A percentile compares a stretch with the other conserved stretches of the same genome.
phyloP scores from a whole-genome alignment of 1,140 invertebrate genomes.

The Zaprionus nigranus region DNA sequence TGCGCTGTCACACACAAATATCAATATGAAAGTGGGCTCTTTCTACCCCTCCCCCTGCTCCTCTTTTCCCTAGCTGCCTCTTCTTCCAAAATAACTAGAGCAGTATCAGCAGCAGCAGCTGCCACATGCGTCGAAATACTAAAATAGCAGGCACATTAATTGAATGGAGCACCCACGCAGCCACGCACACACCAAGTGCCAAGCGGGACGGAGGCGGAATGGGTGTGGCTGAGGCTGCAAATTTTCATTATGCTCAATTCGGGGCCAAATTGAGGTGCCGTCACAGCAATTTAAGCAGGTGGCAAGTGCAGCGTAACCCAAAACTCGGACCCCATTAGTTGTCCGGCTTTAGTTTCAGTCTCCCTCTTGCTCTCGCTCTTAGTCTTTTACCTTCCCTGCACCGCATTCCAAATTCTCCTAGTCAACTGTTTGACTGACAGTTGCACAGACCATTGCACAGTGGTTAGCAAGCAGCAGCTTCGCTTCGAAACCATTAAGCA shows the following conservation, averaged over 20 bases:
- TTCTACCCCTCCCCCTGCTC: neutral
- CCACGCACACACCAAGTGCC: neutral
- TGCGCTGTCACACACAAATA: constrained; percentile 65
- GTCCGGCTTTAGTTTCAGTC: neutral
- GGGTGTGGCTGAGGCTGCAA: constrained; percentile 8
- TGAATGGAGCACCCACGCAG: constrained; percentile 51
- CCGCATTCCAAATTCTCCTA: neutral
- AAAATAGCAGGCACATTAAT: constrained; percentile 57
- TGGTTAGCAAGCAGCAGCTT: neutral
- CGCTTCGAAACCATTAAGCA: neutral
- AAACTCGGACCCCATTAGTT: neutral
- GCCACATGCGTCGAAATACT: constrained; percentile 40
- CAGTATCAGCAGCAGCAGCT: constrained; percentile 30
- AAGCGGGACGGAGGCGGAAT: neutral
- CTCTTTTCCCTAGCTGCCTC: neutral
- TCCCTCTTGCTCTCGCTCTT: neutral
- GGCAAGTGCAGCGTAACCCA: constrained; percentile 15
- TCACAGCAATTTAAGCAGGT: constrained; percentile 25
- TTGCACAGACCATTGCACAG: constrained; percentile 3
- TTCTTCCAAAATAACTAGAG: neutral
- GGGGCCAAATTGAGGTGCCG: constrained; percentile 41
- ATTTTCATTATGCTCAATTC: constrained; percentile 51
- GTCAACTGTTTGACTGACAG: constrained; percentile 2
- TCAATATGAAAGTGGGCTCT: constrained; percentile 61
- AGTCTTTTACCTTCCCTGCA: neutral